Evolutionary conservation across 92 coral and sea anemone genomes (phyloP), one percentile per base, ranked within the genome.

Genomic region (Anthopleura xanthogrammica): DNA sequence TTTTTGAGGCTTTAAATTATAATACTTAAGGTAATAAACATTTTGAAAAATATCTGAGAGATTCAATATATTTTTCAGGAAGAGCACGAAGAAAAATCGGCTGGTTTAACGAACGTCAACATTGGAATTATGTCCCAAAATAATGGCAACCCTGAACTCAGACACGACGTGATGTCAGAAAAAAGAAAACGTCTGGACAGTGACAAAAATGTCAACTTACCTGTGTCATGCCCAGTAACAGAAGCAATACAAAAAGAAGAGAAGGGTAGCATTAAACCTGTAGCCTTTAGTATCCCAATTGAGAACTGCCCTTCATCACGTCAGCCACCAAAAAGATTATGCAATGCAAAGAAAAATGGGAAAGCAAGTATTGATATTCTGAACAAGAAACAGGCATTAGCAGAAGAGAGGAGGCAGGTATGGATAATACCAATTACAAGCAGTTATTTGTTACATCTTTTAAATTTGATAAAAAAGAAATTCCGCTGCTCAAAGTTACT

Each of bases 391-490:
- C 98, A 91, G 71, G 75, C 41, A 75, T 43, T 87, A 73, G 98
- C 98, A 41, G 95, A 92, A 68, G 46, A 78, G 60, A 75, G 93
- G 75, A 83, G 94, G 83, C 87, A 91, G 91, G 98, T 92, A 79
- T 54, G 58, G 11, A 54, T 3, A 12, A 54, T 54, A 14, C 11
- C 36, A 29, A 29, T 29, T 29, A 29, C 58, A 8, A 54, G 58
- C 17, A 54, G 16, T 54, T 54, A 6, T 54, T 54, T 11, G 16
- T 11, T 9, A 9, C 50, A 46, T 46, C 9, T 3, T 46, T 9
- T 9, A 2, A 5, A 0, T 3, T 43, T 54, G 16, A 54, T 54
- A 16, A 12, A 54, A 54, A 54, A 5, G 58, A 14, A 12, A 6
- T 8, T 54, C 58, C 0, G 16, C 58, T 54, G 58, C 5, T 46